Percentiles rank a stretch among this genome's conserved stretches.
These are phyloP conservation scores for Limnothrissa miodon DNA, from an alignment of 2,113 vertebrate species.

Conservation along the genomic window DNA sequence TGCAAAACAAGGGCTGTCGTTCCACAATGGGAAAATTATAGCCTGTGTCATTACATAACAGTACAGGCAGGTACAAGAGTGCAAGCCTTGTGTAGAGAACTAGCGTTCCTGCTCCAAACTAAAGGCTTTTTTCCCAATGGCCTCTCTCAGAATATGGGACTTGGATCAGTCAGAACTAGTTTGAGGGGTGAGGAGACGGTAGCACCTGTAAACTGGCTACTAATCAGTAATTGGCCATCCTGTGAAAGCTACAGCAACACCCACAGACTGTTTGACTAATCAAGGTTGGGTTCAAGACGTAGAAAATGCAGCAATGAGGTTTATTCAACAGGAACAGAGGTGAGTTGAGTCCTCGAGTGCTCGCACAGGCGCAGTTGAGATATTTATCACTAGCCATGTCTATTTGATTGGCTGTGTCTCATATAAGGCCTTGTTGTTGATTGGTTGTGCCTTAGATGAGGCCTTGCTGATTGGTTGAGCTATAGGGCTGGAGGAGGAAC, in stretches of 20 bases:
- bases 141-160: not conserved
- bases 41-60: not conserved
- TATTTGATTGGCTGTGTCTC: no score
- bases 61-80: not conserved
- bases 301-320: no score
- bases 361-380: not conserved
- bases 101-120: not conserved
- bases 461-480: no score
- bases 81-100: not conserved
- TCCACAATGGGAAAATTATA: not conserved
- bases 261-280: not conserved
- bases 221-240: not conserved
- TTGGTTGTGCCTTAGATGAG: no score
- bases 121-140: not conserved
- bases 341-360: no score
- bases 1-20: not conserved
- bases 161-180: not conserved
- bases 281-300: no score
- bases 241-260: not conserved
- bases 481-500: not conserved
- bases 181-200: not conserved
- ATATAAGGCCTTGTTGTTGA: no score
- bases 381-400: conserved; percentile 56
- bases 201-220: not conserved
- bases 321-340: no score